phyloP scores from a whole-genome alignment of 2,113 vertebrate genomes.

The Aramus guarauna region DNA sequence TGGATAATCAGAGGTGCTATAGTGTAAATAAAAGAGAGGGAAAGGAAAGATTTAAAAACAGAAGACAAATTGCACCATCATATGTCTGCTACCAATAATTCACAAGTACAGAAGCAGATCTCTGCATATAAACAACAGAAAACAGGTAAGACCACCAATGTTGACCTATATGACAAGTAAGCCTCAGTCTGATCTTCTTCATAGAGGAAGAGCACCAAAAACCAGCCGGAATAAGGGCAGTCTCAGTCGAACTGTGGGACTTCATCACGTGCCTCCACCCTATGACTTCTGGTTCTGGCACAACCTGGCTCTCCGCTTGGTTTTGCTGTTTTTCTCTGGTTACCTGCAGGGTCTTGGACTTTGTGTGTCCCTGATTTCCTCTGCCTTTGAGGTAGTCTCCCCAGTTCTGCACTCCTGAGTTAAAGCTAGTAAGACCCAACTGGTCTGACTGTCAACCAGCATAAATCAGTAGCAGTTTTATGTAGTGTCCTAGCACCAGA shows the following conservation, averaged over 20 bases:
- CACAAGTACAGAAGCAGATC: background rate
- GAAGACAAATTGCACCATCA: background rate
- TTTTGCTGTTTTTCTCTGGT: background rate
- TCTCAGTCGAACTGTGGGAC: background rate
- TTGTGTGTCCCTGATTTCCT: background rate
- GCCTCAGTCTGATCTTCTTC: background rate
- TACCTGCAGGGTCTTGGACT: background rate
- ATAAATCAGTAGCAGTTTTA: background rate
- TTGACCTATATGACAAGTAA: background rate
- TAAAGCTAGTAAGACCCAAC: background rate
- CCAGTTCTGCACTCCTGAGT: background rate
- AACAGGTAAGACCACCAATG: background rate
- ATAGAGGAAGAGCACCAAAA: background rate
- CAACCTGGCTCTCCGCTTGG: background rate
- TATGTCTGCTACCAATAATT: background rate
- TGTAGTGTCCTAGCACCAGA: background rate
- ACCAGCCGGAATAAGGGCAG: no score
- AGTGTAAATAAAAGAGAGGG: background rate
- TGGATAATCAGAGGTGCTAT: background rate
- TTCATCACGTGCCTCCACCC: fast-evolving
- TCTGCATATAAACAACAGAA: background rate
- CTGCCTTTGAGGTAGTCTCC: background rate
- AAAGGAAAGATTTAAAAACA: background rate
- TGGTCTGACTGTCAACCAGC: background rate
- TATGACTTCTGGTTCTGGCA: background rate